Conservation (phyloP, 2,797 vertebrate genomes). For the Sebastes kiyomatsui region DNA sequence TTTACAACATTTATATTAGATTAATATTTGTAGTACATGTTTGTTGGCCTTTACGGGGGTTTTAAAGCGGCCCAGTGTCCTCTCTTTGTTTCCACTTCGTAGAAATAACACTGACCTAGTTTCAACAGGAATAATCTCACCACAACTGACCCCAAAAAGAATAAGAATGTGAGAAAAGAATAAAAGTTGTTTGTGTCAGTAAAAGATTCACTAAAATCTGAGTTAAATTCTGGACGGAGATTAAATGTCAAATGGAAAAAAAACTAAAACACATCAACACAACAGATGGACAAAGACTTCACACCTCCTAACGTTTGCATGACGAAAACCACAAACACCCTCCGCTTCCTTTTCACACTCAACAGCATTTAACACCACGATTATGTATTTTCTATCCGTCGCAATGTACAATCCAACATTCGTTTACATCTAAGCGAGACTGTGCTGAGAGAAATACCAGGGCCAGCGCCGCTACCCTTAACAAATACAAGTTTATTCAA, state of each 20-base stretch:
- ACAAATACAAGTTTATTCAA: too few relatives aligned
- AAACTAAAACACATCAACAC: not conserved
- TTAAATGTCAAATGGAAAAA: not conserved
- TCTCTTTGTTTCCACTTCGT: not conserved
- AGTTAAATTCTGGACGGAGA: not conserved
- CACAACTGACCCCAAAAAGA: not conserved
- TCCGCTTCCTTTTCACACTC: not conserved
- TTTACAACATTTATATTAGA: not conserved
- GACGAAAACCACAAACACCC: not conserved
- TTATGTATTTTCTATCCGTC: not conserved
- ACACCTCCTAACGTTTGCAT: not conserved
- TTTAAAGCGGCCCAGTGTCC: not conserved
- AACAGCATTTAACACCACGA: not conserved
- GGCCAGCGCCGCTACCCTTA: too few relatives aligned
- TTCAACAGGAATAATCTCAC: not conserved
- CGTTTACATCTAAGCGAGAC: too few relatives aligned
- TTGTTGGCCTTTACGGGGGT: not conserved
- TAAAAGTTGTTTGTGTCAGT: not conserved
- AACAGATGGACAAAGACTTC: not conserved
- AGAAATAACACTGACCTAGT: not conserved
- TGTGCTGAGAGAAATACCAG: too few relatives aligned
- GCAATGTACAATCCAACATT: too few relatives aligned
- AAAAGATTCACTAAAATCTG: not conserved
- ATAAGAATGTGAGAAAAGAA: not conserved
- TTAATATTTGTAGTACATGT: rapidly evolving